Percentiles rank a stretch among this genome's conserved stretches.
Evolutionary conservation across 1,140 invertebrate species (phyloP).

Genomic region (Mycetomoellerius zeteki): DNA sequence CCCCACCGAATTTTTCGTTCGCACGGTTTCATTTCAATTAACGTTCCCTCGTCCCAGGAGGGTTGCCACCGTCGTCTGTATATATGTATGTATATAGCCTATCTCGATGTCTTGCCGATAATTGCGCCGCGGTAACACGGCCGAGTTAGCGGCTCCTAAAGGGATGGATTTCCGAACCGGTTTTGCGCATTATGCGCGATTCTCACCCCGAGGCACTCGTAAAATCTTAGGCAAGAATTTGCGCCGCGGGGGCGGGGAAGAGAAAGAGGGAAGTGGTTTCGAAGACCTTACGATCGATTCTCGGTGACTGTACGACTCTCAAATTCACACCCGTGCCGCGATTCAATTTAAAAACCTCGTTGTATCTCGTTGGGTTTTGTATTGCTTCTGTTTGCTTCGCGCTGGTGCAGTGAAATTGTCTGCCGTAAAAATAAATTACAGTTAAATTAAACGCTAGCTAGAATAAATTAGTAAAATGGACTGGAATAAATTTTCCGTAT

Average conservation of each 20-base stretch:
- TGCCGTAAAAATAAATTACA: conserved; percentile 14
- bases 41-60: conserved; percentile 75
- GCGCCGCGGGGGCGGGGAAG: conserved; percentile 13
- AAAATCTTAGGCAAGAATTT: conserved; percentile 60
- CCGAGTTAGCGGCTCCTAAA: conserved; percentile 74
- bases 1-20: conserved; percentile 81
- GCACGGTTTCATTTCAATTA: conserved; percentile 84
- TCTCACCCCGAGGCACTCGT: conserved; percentile 72
- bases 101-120: conserved; percentile 77
- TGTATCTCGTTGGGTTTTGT: conserved; percentile 29
- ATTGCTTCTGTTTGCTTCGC: conserved; percentile 42
- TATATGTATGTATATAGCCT: conserved; percentile 42
- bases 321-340: conserved; percentile 40
- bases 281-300: conserved; percentile 50
- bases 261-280: not conserved
- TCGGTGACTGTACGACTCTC: conserved; percentile 54
- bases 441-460: conserved; percentile 9
- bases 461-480: not conserved
- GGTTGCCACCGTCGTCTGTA: conserved; percentile 47
- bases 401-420: not conserved
- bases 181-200: conserved; percentile 74
- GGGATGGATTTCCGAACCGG: conserved; percentile 79
- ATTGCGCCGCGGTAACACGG: conserved; percentile 74
- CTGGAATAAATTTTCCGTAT: not conserved
- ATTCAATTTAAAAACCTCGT: conserved; percentile 60